phyloP scores from a whole-genome alignment of 1,140 invertebrate species.

The Vanessa atalanta region DNA sequence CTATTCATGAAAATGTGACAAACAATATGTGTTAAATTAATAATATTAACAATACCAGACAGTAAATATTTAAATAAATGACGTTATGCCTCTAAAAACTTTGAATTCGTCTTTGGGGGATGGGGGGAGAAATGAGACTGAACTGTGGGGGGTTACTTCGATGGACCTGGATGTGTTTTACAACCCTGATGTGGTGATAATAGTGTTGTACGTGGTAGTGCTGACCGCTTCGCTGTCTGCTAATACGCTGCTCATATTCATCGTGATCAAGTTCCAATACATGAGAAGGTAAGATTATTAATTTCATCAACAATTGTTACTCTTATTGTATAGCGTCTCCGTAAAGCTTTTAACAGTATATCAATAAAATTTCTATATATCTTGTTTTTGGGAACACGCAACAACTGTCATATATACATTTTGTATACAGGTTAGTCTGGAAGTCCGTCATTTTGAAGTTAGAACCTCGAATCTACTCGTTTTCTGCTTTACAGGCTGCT shows the following conservation, averaged over 20 bases:
- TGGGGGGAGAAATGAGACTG: conserved; percentile 45
- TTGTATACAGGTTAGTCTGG: too few species aligned
- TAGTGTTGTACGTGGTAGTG: conserved; percentile 83
- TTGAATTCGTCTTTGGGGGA: conserved; percentile 22
- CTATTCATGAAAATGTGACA: too few species aligned
- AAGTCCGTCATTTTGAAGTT: too few species aligned
- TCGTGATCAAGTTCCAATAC: conserved; percentile 85
- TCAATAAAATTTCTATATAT: too few species aligned
- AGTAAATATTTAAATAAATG: background rate
- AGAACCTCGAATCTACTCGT: too few species aligned
- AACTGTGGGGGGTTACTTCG: conserved; percentile 42
- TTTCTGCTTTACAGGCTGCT: too few species aligned
- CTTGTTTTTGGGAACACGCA: too few species aligned
- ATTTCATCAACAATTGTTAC: background rate
- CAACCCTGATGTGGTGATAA: conserved; percentile 78
- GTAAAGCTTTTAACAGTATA: too few species aligned
- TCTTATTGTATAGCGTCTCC: too few species aligned
- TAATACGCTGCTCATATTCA: conserved; percentile 84
- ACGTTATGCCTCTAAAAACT: conserved; percentile 30
- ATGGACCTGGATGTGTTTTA: conserved; percentile 71
- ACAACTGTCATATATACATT: too few species aligned
- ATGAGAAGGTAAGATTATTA: conserved; percentile 83
- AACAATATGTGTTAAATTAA: too few species aligned
- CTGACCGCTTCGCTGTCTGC: conserved; percentile 82
- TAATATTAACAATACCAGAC: too few species aligned